A percentile compares a stretch with the other conserved stretches of the same genome.
phyloP scores from a whole-genome alignment of 2,888 invertebrate genomes.

The Thysanoteuthis rhombus region DNA sequence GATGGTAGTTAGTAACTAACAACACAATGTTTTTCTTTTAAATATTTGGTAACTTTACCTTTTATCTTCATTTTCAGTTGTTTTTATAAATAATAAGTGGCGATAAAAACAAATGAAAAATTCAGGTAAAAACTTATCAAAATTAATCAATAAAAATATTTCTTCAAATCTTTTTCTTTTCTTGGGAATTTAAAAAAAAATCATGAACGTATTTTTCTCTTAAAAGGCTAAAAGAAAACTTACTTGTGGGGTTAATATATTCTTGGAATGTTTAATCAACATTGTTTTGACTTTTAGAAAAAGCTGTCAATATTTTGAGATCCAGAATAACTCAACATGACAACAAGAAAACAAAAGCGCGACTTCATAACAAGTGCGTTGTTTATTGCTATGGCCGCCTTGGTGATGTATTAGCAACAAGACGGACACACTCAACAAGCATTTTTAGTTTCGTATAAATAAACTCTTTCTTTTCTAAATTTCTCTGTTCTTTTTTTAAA shows the following conservation, averaged over 20 bases:
- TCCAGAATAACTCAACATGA: background rate
- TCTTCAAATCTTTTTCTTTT: no score
- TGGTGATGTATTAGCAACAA: background rate
- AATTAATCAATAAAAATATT: no score
- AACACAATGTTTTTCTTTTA: no score
- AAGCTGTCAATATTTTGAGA: background rate
- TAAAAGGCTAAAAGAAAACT: constrained; percentile 43
- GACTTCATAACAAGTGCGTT: background rate
- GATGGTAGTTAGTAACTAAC: no score
- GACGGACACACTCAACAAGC: constrained; percentile 69
- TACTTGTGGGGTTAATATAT: constrained; percentile 71
- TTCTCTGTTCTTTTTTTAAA: no score
- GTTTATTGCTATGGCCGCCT: background rate
- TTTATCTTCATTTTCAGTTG: no score
- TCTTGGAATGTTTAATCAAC: background rate
- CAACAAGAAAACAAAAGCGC: background rate
- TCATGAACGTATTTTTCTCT: background rate
- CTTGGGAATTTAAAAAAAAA: background rate
- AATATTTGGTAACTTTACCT: no score
- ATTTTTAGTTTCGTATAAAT: background rate
- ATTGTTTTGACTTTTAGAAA: background rate
- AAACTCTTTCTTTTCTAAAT: no score
- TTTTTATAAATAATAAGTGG: no score
- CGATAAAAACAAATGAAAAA: no score
- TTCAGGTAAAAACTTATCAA: no score